A percentile compares a stretch with the other conserved stretches of the same genome.
These are phyloP conservation scores for Turnix velox DNA, from an alignment of 2,113 vertebrate genomes.

Conservation along the genomic window DNA sequence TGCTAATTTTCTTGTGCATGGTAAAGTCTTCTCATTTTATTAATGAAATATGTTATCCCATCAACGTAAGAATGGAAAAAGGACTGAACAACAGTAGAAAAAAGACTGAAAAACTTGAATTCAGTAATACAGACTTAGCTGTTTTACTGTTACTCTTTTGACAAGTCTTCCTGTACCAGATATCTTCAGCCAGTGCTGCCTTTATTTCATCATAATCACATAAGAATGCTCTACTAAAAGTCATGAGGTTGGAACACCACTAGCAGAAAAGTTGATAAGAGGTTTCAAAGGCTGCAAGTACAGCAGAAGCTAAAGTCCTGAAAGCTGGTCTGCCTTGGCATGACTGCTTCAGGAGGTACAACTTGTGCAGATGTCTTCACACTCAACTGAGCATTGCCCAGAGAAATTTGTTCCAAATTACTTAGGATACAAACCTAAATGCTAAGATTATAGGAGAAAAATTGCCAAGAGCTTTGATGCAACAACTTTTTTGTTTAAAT, in stretches of 20 bases:
- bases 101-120: not conserved
- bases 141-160: not conserved
- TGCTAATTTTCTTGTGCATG: not conserved
- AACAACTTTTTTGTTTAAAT: not conserved
- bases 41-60: not conserved
- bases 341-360: not conserved
- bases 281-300: not conserved
- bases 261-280: not conserved
- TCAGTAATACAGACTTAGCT: not conserved
- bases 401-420: not conserved
- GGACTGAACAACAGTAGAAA: too few relatives aligned
- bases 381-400: not conserved
- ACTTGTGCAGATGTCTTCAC: accelerated
- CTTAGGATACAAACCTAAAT: not conserved
- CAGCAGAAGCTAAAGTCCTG: not conserved
- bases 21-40: not conserved
- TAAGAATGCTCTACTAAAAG: not conserved
- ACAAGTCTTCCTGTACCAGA: not conserved
- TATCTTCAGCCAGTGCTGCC: not conserved
- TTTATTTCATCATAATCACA: not conserved
- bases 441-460: not conserved
- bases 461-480: not conserved
- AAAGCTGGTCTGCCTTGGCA: not conserved
- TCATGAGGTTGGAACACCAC: not conserved
- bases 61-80: not conserved